A percentile compares a stretch with the other conserved stretches of the same genome.
These are phyloP conservation scores for Listrodromus nycthemerus DNA, from an alignment of 2,888 invertebrate species.

Conservation along the genomic window DNA sequence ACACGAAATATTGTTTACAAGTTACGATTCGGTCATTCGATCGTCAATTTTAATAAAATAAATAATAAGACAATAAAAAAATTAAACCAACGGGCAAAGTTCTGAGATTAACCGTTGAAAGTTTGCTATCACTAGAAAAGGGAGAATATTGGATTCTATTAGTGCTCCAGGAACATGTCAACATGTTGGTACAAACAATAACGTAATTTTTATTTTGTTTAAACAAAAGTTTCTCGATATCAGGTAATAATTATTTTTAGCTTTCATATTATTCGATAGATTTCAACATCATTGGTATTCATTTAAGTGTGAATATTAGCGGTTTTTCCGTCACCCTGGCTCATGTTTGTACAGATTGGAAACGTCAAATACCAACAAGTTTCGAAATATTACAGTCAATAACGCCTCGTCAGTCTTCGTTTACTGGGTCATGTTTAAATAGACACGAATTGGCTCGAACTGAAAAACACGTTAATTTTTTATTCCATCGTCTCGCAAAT, in stretches of 20 bases:
- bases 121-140: background rate
- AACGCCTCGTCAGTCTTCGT: background rate
- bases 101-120: too few species aligned
- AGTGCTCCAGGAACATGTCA: background rate
- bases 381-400: background rate
- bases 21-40: background rate
- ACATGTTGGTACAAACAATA: background rate
- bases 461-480: background rate
- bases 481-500: background rate
- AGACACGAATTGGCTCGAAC: too few species aligned
- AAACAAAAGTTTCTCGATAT: too few species aligned
- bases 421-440: background rate
- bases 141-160: background rate
- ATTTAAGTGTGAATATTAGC: too few species aligned
- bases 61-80: too few species aligned
- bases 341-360: background rate
- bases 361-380: background rate
- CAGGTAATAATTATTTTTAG: too few species aligned
- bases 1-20: background rate
- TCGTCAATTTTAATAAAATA: too few species aligned
- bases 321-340: too few species aligned
- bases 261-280: too few species aligned
- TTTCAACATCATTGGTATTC: too few species aligned
- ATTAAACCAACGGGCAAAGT: too few species aligned
- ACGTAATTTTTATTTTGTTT: too few species aligned